Evolutionary conservation across 2,888 invertebrate species (phyloP).

Genomic region (Cataglyphis livida): DNA sequence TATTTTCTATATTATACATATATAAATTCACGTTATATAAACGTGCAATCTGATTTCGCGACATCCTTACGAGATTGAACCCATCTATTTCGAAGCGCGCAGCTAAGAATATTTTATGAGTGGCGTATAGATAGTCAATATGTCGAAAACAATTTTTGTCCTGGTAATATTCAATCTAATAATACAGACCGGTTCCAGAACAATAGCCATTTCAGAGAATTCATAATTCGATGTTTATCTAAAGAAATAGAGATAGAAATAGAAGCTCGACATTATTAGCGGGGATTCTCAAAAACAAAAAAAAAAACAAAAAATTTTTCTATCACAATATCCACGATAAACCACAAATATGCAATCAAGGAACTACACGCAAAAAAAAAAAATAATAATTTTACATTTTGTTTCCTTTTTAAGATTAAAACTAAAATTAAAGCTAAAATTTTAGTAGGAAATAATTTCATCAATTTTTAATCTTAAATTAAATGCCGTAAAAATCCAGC

Average conservation of each 20-base stretch:
- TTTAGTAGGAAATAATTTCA: background rate
- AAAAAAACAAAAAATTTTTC: background rate
- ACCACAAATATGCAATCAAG: background rate
- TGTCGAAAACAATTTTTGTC: background rate
- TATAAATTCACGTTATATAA: background rate
- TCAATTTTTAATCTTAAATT: background rate
- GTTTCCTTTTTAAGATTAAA: background rate
- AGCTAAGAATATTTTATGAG: slow-evolving; percentile 23
- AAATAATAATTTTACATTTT: background rate
- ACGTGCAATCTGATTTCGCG: background rate
- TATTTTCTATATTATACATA: background rate
- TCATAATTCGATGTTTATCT: background rate
- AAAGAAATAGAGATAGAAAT: background rate
- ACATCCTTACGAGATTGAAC: background rate
- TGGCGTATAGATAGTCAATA: background rate
- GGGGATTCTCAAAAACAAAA: background rate
- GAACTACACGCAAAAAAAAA: background rate
- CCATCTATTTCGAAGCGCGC: background rate
- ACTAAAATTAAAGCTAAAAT: background rate
- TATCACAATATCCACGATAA: background rate
- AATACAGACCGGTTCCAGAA: background rate
- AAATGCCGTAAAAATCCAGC: background rate
- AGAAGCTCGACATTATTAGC: background rate
- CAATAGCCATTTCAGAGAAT: background rate
- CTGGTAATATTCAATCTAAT: background rate